Base-by-base conservation (phyloP, 2,797 vertebrate species). In the Aeoliscus strigatus region DNA sequence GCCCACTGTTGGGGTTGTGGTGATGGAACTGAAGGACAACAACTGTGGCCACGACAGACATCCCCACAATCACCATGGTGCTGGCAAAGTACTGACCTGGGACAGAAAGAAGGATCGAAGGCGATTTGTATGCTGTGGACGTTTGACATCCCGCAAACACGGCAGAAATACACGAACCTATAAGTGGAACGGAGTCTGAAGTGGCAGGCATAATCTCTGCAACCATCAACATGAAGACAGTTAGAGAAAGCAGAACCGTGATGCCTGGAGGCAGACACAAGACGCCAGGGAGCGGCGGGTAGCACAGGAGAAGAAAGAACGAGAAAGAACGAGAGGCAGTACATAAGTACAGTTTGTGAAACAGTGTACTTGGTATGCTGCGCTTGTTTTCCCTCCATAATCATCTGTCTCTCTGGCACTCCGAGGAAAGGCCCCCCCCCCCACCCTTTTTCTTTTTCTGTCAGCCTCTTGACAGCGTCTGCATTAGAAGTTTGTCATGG, bases 21-120 rank as follows among this genome's bases (percentile, higher is more conserved):
- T 91, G 89, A 56, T 91, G 90, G 58, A 90, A 91, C 62, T 90
- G 89, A 40, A 91, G 78, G 23, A 91, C 89, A 27, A 91, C 70
- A 51, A 88, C 86, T 0, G 89, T 91, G 29, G 89, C 89, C 4
- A 91, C 83, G 47, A 91, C 90, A 2, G 88, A 90, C 85, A 90
- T 86, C 57, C 90, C 89, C 16, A 91, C 89, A 15, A 90, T 91
- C 72, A 90, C 86, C 90, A 91, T 90, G 38, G 87, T 91, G 50
- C 90, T 90, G 67, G 88, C 90, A 58, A 91, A 91, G 80, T 91
- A 91, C 76, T 91, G 90, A 60, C 89, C 90, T 91, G 65, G 27
- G 48, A n/a, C n/a, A n/a, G n/a, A n/a, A n/a, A n/a, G n/a, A n/a
- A 58, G 23, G 35, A 47, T 70, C 1, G 54, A 29, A 70, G 32